Percentiles rank a stretch among this genome's conserved stretches.
These are phyloP conservation scores for Lutjanus campechanus DNA, from an alignment of 2,797 vertebrate species.

Conservation along the genomic window DNA sequence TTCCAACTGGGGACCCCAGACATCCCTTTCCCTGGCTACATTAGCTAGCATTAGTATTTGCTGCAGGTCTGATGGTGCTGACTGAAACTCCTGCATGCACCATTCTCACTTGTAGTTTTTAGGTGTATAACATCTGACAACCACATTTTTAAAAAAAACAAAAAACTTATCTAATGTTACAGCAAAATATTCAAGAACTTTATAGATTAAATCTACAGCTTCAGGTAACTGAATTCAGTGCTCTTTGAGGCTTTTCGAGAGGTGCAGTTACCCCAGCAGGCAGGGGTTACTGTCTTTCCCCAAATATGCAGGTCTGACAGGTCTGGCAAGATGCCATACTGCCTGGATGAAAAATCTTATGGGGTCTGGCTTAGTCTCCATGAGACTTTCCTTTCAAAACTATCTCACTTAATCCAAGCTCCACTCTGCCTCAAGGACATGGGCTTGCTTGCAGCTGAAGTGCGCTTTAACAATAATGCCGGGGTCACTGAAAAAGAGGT, in stretches of 20 bases:
- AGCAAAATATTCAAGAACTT: slow-evolving; percentile 15
- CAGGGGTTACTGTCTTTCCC: slow-evolving; percentile 3
- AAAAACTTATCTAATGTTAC: not conserved
- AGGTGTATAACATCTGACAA: slow-evolving; percentile 5
- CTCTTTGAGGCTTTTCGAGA: slow-evolving; percentile 15
- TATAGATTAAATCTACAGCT: slow-evolving; percentile 10
- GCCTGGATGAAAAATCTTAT: slow-evolving; percentile 20
- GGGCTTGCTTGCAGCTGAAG: slow-evolving; percentile 19
- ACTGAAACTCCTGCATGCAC: not conserved
- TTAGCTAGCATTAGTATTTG: not conserved
- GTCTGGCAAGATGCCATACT: slow-evolving; percentile 19
- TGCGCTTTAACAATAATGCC: slow-evolving; percentile 2
- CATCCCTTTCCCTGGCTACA: not conserved
- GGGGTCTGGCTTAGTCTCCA: slow-evolving; percentile 1
- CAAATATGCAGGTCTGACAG: slow-evolving; percentile 30
- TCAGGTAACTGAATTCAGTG: slow-evolving; percentile 4
- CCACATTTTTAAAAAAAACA: not conserved
- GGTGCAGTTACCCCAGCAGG: slow-evolving; percentile 17
- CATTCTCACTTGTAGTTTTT: slow-evolving; percentile 9
- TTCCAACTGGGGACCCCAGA: too few species aligned
- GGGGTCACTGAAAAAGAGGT: slow-evolving; percentile 15
- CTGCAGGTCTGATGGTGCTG: not conserved
- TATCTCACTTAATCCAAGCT: slow-evolving; percentile 21
- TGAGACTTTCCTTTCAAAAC: slow-evolving; percentile 13
- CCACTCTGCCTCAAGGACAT: slow-evolving; percentile 24